Evolutionary conservation across 2,797 vertebrate species (phyloP).

Genomic region (Syngnathus rostellatus): DNA sequence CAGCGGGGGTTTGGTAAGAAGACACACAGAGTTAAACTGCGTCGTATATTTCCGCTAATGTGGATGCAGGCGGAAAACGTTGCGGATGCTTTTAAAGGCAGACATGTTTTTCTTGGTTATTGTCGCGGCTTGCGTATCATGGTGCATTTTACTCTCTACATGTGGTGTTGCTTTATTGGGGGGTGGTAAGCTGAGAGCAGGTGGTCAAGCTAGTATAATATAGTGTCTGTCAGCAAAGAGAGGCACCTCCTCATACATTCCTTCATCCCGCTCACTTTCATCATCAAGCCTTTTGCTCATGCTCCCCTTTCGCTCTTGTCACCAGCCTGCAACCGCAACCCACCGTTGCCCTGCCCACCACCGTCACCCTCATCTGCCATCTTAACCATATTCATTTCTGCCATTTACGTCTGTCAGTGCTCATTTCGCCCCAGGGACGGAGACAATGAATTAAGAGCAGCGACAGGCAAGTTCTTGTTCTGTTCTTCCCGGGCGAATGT

Average conservation of each 20-base stretch:
- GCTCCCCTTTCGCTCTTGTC: slow-evolving; percentile 9
- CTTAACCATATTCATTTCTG: slow-evolving; percentile 58
- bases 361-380: slow-evolving; percentile 45
- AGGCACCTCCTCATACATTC: slow-evolving; percentile 34
- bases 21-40: slow-evolving; percentile 55
- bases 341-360: slow-evolving; percentile 4
- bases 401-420: slow-evolving; percentile 56
- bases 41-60: slow-evolving; percentile 30
- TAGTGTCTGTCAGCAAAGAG: slow-evolving; percentile 50
- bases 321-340: background rate
- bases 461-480: slow-evolving; percentile 67
- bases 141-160: slow-evolving; percentile 61
- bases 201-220: slow-evolving; percentile 60
- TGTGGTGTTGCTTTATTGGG: slow-evolving; percentile 63
- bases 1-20: slow-evolving; percentile 24
- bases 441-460: slow-evolving; percentile 62
- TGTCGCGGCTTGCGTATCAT: slow-evolving; percentile 32
- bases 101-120: slow-evolving; percentile 34
- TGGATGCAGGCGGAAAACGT: slow-evolving; percentile 1
- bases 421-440: slow-evolving; percentile 57
- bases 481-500: slow-evolving; percentile 40
- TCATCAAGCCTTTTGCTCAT: slow-evolving; percentile 25
- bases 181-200: slow-evolving; percentile 55
- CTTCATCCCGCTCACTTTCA: slow-evolving; percentile 33
- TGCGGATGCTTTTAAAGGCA: slow-evolving; percentile 20